A percentile compares a stretch with the other conserved stretches of the same genome.
These are phyloP conservation scores for Sorex araneus DNA, from an alignment of 2,113 vertebrate genomes.

Conservation along the genomic window DNA sequence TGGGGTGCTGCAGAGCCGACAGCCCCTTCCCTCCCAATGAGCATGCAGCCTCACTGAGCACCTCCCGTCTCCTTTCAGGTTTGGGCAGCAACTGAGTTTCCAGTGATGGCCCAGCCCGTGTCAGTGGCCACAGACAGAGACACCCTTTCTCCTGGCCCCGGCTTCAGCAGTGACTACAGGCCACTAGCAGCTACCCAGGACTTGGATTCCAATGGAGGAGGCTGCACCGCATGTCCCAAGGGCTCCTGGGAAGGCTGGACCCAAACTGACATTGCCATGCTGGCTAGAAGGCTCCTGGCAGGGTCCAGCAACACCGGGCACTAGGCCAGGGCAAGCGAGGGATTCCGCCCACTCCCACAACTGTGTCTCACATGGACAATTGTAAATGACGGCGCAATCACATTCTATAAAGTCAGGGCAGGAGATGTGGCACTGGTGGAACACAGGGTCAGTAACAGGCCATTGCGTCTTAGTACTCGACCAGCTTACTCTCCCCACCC, in stretches of 20 bases:
- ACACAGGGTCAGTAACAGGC: accelerated
- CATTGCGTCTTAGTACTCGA: background rate
- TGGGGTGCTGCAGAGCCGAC: no score
- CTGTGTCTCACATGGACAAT: background rate
- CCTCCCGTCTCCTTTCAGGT: constrained; percentile 77
- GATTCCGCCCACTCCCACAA: background rate
- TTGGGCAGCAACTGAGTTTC: constrained; percentile 82
- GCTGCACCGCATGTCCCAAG: background rate
- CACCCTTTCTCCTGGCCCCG: background rate
- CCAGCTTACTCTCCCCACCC: background rate
- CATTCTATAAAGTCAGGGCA: accelerated
- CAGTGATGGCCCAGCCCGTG: background rate
- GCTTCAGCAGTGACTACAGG: background rate
- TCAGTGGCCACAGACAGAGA: constrained; percentile 3
- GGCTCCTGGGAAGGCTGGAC: background rate
- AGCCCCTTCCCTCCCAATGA: accelerated
- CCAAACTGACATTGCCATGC: accelerated
- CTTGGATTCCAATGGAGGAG: background rate
- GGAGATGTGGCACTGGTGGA: background rate
- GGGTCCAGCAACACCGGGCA: no score
- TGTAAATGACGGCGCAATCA: background rate
- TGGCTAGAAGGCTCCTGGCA: background rate
- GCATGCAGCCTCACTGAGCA: constrained; percentile 31
- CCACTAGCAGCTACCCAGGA: background rate
- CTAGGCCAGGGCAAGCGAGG: no score